Percentiles rank a stretch among this genome's conserved stretches.
These are phyloP conservation scores for Scolopax rusticola DNA, from an alignment of 2,797 vertebrate genomes.

Conservation along the genomic window DNA sequence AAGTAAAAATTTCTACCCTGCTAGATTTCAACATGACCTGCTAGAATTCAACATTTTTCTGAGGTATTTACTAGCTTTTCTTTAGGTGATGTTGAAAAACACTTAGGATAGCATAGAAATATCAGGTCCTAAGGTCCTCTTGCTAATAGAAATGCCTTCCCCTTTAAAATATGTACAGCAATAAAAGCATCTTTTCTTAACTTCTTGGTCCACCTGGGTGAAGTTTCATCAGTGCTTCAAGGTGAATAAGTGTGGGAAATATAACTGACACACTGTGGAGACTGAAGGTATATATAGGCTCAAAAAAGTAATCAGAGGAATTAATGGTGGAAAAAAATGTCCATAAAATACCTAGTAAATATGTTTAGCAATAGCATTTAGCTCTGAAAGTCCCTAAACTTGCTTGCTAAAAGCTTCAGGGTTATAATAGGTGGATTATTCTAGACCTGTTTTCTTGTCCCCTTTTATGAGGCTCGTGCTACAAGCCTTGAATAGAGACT, in stretches of 20 bases:
- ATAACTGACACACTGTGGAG: neutral
- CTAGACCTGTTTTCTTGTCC: neutral
- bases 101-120: neutral
- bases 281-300: neutral
- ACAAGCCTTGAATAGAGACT: neutral
- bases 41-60: neutral
- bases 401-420: neutral
- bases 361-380: neutral
- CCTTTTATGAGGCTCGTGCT: neutral
- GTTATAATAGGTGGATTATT: neutral
- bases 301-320: neutral
- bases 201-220: neutral
- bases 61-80: neutral
- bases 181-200: neutral
- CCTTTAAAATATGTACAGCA: neutral
- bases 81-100: neutral
- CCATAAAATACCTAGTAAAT: neutral
- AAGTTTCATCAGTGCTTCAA: neutral
- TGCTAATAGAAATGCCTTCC: neutral
- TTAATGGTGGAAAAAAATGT: neutral
- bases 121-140: neutral
- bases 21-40: neutral
- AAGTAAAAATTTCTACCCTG: neutral
- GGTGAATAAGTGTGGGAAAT: neutral
- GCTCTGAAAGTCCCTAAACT: neutral